phyloP scores from a whole-genome alignment of 1,140 invertebrate species.

The Caenorhabditis brenneri region DNA sequence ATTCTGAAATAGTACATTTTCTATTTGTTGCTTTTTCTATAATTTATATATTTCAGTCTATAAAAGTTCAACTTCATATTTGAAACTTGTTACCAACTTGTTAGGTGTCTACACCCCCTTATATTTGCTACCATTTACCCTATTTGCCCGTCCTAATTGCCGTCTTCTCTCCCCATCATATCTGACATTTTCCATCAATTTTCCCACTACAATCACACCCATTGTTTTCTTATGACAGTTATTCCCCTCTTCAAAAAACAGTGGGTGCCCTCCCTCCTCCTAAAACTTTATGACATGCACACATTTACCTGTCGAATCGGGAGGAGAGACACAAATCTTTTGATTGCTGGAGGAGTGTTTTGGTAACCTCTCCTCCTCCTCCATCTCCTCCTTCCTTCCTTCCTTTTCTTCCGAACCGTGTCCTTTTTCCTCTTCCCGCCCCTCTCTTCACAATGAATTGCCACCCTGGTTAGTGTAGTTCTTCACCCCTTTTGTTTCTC shows the following conservation, averaged over 20 bases:
- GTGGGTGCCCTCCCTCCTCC: neutral
- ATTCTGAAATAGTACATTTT: neutral
- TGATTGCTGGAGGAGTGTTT: too few species aligned
- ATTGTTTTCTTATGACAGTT: neutral
- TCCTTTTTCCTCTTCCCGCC: neutral
- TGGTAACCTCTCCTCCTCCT: neutral
- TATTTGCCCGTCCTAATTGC: constrained; percentile 24
- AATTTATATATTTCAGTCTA: too few species aligned
- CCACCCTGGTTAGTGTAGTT: neutral
- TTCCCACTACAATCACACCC: neutral
- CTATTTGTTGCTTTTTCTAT: neutral
- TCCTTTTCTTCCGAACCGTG: neutral
- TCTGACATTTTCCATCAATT: neutral
- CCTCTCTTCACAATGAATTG: neutral
- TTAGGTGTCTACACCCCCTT: neutral
- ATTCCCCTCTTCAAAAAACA: neutral
- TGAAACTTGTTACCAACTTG: neutral
- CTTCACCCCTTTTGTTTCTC: neutral
- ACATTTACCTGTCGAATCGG: neutral
- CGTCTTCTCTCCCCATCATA: neutral
- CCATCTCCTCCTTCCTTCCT: neutral
- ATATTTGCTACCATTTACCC: neutral
- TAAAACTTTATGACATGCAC: constrained; percentile 29
- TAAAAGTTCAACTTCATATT: too few species aligned
- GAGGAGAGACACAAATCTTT: neutral